Evolutionary conservation across 2,888 invertebrate genomes (phyloP).

Genomic region (Zaprionus bogoriensis): DNA sequence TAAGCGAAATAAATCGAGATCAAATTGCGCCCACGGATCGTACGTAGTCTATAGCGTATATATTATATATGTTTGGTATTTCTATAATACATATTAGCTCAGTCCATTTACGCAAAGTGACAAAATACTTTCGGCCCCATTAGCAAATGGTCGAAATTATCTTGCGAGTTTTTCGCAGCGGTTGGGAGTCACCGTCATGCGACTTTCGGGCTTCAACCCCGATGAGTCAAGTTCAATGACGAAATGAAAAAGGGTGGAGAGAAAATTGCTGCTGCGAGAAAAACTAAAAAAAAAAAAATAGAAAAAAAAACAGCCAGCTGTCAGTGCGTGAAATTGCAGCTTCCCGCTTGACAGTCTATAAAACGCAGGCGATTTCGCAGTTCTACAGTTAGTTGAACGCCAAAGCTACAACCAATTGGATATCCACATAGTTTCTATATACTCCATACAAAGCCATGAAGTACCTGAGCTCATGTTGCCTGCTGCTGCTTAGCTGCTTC

Average conservation of each 20-base stretch:
- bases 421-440: neutral
- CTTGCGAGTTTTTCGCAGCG: neutral
- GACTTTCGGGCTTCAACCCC: slow-evolving; percentile 41
- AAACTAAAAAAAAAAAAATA: slow-evolving; percentile 3
- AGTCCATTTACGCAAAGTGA: slow-evolving; percentile 21
- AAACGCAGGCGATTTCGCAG: slow-evolving; percentile 26
- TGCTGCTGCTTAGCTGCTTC: slow-evolving; percentile 34
- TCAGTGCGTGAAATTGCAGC: slow-evolving; percentile 64
- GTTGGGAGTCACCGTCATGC: slow-evolving; percentile 52
- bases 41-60: neutral
- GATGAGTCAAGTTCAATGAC: slow-evolving; percentile 77
- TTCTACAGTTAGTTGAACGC: slow-evolving; percentile 36
- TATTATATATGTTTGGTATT: slow-evolving; percentile 23
- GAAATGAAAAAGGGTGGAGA: slow-evolving; percentile 42
- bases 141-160: slow-evolving; percentile 31
- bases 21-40: neutral
- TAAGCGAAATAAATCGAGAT: slow-evolving; percentile 53
- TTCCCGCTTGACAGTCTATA: slow-evolving; percentile 40
- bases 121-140: slow-evolving; percentile 55
- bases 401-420: slow-evolving; percentile 17
- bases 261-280: slow-evolving; percentile 18
- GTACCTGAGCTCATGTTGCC: slow-evolving; percentile 3
- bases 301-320: slow-evolving; percentile 27
- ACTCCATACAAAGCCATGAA: slow-evolving; percentile 32
- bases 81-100: neutral